These are phyloP conservation scores for Notamacropus eugenii DNA, from an alignment of 2,797 vertebrate species.

Conservation along the genomic window DNA sequence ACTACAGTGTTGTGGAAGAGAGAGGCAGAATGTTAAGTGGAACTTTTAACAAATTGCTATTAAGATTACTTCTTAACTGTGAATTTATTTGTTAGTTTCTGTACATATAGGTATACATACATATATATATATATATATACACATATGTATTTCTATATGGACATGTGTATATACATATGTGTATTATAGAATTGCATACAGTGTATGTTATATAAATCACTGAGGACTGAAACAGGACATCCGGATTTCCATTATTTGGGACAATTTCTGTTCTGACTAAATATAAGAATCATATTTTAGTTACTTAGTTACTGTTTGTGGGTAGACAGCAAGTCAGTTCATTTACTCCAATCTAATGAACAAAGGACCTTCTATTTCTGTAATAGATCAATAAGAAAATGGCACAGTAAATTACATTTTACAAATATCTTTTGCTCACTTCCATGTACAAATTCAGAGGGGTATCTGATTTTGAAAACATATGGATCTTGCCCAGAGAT, in stretches of 20 bases:
- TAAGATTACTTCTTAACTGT: background rate
- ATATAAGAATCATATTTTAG: background rate
- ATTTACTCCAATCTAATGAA: background rate
- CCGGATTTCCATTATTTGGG: background rate
- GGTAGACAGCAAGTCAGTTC: background rate
- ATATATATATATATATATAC: too few relatives aligned
- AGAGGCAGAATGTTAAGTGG: background rate
- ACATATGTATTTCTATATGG: background rate
- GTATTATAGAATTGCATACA: background rate
- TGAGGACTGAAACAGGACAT: background rate
- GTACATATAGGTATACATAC: background rate
- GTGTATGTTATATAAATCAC: background rate
- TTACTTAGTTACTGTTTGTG: background rate
- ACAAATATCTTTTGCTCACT: background rate
- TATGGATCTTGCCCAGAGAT: background rate
- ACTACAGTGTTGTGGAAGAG: background rate
- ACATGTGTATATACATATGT: background rate
- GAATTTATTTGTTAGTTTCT: background rate
- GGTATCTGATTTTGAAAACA: background rate
- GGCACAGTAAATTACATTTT: background rate
- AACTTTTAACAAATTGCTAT: background rate
- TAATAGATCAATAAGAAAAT: background rate
- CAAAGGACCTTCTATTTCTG: background rate
- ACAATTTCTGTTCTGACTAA: background rate
- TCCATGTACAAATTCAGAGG: background rate